These are phyloP conservation scores for Microtus obscurus DNA, from an alignment of 2,797 vertebrate genomes.

Conservation along the genomic window DNA sequence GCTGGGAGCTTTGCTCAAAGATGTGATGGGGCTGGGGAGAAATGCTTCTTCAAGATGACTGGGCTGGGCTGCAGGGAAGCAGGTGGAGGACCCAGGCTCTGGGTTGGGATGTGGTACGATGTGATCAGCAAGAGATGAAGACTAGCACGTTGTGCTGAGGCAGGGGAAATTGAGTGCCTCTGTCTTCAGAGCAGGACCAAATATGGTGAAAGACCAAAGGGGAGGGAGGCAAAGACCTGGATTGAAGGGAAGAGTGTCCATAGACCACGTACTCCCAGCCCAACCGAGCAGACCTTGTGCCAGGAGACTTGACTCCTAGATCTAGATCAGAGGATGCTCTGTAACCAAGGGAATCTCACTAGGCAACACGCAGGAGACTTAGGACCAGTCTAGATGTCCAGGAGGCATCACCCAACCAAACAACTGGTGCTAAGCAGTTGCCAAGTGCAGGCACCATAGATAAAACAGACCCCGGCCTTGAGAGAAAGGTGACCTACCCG, in stretches of 20 bases:
- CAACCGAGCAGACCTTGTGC: no score
- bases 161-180: not conserved
- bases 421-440: not conserved
- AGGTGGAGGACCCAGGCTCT: not conserved
- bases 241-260: not conserved
- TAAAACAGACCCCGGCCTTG: not conserved
- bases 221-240: not conserved
- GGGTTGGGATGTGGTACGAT: not conserved
- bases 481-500: not conserved
- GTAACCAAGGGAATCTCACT: not conserved
- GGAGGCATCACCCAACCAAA: not conserved
- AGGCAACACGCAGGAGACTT: not conserved
- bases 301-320: no score
- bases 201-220: slow-evolving; percentile 58
- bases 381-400: not conserved
- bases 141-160: not conserved
- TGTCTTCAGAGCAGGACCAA: slow-evolving; percentile 13
- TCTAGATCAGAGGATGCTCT: not conserved
- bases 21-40: not conserved
- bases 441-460: not conserved
- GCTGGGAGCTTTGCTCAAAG: not conserved
- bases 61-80: not conserved
- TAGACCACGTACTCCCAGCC: not conserved
- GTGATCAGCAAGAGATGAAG: not conserved
- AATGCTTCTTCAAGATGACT: slow-evolving; percentile 37